Evolutionary conservation across 2,888 invertebrate species (phyloP).

Genomic region (Chironomus riparius): DNA sequence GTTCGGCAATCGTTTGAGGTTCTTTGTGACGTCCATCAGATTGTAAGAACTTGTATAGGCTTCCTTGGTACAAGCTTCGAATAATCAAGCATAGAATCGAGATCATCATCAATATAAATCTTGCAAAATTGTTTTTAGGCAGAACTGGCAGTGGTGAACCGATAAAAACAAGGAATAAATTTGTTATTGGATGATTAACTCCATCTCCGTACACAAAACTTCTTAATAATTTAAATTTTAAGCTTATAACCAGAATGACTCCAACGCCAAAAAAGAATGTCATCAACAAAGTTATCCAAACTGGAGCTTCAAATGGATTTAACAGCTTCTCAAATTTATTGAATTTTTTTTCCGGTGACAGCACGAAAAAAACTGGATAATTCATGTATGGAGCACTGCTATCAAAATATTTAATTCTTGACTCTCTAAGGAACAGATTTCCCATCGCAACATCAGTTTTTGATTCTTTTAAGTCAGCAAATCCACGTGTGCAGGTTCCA

Average conservation of each 20-base stretch:
- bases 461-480: not conserved
- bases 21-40: not conserved
- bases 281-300: not conserved
- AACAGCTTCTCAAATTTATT: not conserved
- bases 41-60: not conserved
- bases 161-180: not conserved
- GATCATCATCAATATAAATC: not conserved
- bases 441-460: not conserved
- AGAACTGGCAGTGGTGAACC: not conserved
- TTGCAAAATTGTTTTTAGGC: not conserved
- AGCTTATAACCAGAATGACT: not conserved
- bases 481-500: not conserved
- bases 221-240: not conserved
- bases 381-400: too few species aligned
- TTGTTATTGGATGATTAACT: not conserved
- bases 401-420: too few species aligned
- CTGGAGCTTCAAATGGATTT: not conserved
- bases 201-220: not conserved
- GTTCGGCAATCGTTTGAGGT: not conserved
- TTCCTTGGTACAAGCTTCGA: not conserved
- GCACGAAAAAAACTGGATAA: too few species aligned
- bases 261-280: not conserved
- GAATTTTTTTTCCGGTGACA: not conserved
- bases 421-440: not conserved
- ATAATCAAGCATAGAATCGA: not conserved